phyloP scores from a whole-genome alignment of 2,888 invertebrate species.

The Eudasyphora cyanicolor region DNA sequence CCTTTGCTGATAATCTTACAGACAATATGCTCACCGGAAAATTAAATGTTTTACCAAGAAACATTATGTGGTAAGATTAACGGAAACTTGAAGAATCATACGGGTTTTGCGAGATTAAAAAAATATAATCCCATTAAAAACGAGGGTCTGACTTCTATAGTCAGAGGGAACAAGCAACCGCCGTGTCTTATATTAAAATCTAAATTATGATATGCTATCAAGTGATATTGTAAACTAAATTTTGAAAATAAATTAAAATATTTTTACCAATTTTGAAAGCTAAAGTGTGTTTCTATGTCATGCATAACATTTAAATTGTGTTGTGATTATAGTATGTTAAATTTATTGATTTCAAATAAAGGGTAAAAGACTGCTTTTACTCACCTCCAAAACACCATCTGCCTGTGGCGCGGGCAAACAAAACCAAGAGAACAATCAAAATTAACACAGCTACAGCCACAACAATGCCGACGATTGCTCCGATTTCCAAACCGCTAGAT shows the following conservation, averaged over 20 bases:
- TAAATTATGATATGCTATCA: too few relatives aligned
- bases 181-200: too few relatives aligned
- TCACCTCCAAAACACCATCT: conserved; percentile 94
- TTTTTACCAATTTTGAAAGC: not conserved
- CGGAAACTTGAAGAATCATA: not conserved
- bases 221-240: too few relatives aligned
- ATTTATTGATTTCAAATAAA: not conserved
- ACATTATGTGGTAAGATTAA: not conserved
- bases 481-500: conserved; percentile 86
- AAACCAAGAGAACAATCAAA: conserved; percentile 84
- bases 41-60: not conserved
- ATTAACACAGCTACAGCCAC: conserved; percentile 86
- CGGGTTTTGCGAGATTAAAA: not conserved
- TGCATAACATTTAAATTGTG: not conserved
- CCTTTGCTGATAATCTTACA: not conserved
- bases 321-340: not conserved
- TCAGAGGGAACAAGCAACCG: not conserved
- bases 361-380: conserved; percentile 77
- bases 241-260: not conserved
- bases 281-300: not conserved
- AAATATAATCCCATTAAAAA: too few relatives aligned
- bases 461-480: conserved; percentile 88
- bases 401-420: conserved; percentile 88
- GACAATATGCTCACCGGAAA: not conserved
- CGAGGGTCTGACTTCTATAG: not conserved